Conservation (phyloP, 2,888 invertebrate species). For the Anoplius nigerrimus region DNA sequence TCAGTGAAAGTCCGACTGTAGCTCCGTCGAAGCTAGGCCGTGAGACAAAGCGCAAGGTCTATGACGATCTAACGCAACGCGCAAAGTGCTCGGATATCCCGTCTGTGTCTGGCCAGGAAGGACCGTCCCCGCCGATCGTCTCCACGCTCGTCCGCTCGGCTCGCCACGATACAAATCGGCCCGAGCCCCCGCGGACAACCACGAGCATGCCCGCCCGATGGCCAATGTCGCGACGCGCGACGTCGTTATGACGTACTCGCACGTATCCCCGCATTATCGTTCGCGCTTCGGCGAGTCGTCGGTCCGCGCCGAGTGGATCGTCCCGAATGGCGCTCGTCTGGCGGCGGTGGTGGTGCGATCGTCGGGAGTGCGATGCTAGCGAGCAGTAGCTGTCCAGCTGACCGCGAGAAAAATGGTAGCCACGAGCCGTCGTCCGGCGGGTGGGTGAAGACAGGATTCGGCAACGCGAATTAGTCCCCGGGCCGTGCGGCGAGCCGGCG, state of each 20-base stretch:
- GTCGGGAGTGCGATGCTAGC: slow-evolving; percentile 58
- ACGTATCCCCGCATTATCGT: slow-evolving; percentile 40
- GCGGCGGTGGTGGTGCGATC: slow-evolving; percentile 16
- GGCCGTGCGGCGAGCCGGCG: slow-evolving; percentile 25
- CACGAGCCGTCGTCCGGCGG: slow-evolving; percentile 50
- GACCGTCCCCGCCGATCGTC: slow-evolving; percentile 40
- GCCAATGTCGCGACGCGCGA: slow-evolving; percentile 19
- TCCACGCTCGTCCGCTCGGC: slow-evolving; percentile 22
- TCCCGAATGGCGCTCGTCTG: slow-evolving; percentile 50
- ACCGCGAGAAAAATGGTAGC: slow-evolving; percentile 65
- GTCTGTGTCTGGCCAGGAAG: slow-evolving; percentile 21
- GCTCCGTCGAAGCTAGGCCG: background rate
- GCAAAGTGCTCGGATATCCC: slow-evolving; percentile 50
- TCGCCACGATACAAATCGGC: slow-evolving; percentile 23
- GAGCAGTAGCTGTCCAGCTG: slow-evolving; percentile 61
- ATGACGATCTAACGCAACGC: slow-evolving; percentile 50
- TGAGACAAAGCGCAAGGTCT: slow-evolving; percentile 39
- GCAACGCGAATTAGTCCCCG: slow-evolving; percentile 39
- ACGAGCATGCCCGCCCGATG: slow-evolving; percentile 22
- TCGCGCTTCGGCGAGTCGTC: slow-evolving; percentile 54
- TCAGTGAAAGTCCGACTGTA: no score
- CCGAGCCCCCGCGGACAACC: slow-evolving; percentile 13
- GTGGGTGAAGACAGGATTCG: slow-evolving; percentile 48
- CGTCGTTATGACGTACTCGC: slow-evolving; percentile 53
- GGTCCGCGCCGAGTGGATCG: slow-evolving; percentile 49